Evolutionary conservation across 1,140 invertebrate species (phyloP).

Genomic region (Radopholus similis): DNA sequence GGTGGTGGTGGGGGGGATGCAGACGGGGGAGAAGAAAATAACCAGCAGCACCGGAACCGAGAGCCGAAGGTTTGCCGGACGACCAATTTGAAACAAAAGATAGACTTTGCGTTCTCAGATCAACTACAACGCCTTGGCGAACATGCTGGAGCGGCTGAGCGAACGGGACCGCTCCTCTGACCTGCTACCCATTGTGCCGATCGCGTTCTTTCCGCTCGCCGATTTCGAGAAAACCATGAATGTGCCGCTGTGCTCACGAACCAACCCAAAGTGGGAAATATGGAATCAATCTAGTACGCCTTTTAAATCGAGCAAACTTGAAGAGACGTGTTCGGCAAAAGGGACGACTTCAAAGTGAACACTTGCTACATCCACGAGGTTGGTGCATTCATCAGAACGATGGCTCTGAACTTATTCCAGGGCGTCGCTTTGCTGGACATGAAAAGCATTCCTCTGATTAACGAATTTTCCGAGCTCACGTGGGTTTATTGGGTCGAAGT

Average conservation of each 20-base stretch:
- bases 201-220: conserved; percentile 34
- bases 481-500: conserved; percentile 6
- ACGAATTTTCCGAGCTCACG: conserved; percentile 8
- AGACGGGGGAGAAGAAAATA: background rate
- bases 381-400: conserved; percentile 47
- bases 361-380: conserved; percentile 52
- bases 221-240: conserved; percentile 40
- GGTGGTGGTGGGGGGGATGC: background rate
- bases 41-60: background rate
- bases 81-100: background rate
- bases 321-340: conserved; percentile 54
- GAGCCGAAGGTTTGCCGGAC: conserved; percentile 3
- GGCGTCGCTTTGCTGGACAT: conserved; percentile 21
- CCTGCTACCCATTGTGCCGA: conserved; percentile 32
- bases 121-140: background rate
- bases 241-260: conserved; percentile 34
- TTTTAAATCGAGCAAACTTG: too few relatives aligned
- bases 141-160: background rate
- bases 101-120: background rate
- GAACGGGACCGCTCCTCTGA: background rate
- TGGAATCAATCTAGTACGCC: too few relatives aligned
- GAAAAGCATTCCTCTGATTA: conserved; percentile 21
- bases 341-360: conserved; percentile 62
- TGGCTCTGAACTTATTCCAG: conserved; percentile 33
- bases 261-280: too few relatives aligned